Evolutionary conservation across 2,888 invertebrate species (phyloP), one percentile per base, ranked within the genome.

Genomic region (Gasteruption jaculator): DNA sequence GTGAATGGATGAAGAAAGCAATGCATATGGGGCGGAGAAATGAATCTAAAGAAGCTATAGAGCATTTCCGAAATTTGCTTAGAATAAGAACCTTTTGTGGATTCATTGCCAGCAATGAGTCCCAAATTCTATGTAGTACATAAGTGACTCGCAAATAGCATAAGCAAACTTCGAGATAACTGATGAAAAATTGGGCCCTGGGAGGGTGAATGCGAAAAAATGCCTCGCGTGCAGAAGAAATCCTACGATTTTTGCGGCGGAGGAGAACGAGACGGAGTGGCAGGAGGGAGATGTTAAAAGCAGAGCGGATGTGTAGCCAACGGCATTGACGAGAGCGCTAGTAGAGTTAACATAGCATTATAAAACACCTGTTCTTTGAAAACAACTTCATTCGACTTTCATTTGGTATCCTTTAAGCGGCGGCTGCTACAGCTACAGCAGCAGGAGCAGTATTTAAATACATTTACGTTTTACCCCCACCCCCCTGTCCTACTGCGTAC

Each of bases 321-420:
- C 39, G 47, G 54, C 52, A 45, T 33, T 46, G 43, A 45, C 41
- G 43, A 38, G 36, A 46, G 45, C 33, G 26, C 24, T 15, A 31
- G 30, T 19, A 41, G 37, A 27, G 38, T 6, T 35, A 54, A 55
- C 56, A 56, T 56, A 54, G 57, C 63, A 64, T 65, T 65, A 63
- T 51, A 52, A 56, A 60, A 61, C 64, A 67, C 63, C 65, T 67
- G 67, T 60, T 62, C 55, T 48, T 45, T 53, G 50, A 59, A 64
- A 65, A 58, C 56, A 41, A 51, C 51, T 56, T 62, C 50, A 52
- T 61, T 61, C 49, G 44, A 39, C 43, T 47, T 36, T 46, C 53
- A 49, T 41, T 42, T 41, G 24, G 40, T 26, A 37, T 31, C 43
- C 27, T 10, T 22, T 25, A 22, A 30, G 10, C 12, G 14, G 5